Percentiles rank a stretch among this genome's conserved stretches.
phyloP scores from a whole-genome alignment of 2,888 invertebrate genomes.

The Apodemia mormo region DNA sequence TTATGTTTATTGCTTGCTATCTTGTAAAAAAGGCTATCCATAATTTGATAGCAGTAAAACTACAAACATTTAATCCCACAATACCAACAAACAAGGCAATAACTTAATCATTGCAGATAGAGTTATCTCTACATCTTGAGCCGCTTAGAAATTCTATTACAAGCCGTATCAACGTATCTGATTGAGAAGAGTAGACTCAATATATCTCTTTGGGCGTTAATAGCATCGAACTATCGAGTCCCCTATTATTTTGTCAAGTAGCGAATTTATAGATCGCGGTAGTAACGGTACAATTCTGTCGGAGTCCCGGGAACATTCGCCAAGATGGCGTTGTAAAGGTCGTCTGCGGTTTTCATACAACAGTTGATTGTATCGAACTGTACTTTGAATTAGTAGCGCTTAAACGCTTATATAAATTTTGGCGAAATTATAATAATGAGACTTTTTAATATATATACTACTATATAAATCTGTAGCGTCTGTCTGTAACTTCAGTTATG shows the following conservation, averaged over 20 bases:
- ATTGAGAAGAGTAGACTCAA: slow-evolving; percentile 73
- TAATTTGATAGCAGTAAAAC: too few species aligned
- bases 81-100: not conserved
- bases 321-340: slow-evolving; percentile 50
- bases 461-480: too few species aligned
- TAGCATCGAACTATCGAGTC: slow-evolving; percentile 72
- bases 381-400: not conserved
- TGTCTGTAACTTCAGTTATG: too few species aligned
- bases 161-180: slow-evolving; percentile 75
- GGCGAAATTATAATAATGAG: too few species aligned
- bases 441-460: too few species aligned
- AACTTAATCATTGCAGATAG: slow-evolving; percentile 10
- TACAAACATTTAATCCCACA: too few species aligned
- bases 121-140: slow-evolving; percentile 13
- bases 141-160: slow-evolving; percentile 17
- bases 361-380: slow-evolving; percentile 13
- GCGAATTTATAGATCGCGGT: slow-evolving; percentile 74
- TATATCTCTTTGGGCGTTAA: slow-evolving; percentile 80
- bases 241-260: slow-evolving; percentile 80
- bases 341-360: slow-evolving; percentile 33
- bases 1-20: too few species aligned
- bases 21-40: too few species aligned
- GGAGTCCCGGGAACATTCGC: slow-evolving; percentile 46
- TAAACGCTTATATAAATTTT: too few species aligned
- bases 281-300: slow-evolving; percentile 64